These are phyloP conservation scores for Jacana jacana DNA, from an alignment of 2,113 vertebrate species.

Conservation along the genomic window DNA sequence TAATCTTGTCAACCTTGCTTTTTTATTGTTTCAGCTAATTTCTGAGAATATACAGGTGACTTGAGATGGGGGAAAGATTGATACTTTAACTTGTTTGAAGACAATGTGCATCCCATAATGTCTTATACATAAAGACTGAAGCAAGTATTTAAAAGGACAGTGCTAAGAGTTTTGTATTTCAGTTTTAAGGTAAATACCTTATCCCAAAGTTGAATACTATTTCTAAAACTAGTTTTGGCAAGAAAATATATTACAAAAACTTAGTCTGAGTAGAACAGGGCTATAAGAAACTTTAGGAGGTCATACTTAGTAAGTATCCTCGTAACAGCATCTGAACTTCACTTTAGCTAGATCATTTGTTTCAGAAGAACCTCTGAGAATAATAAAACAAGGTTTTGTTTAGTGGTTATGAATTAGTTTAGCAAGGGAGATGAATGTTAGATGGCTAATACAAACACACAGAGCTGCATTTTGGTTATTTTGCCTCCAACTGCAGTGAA, in stretches of 20 bases:
- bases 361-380: background rate
- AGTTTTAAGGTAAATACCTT: background rate
- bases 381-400: background rate
- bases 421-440: background rate
- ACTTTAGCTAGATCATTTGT: background rate
- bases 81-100: background rate
- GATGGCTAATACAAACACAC: background rate
- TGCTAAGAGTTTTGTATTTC: background rate
- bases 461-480: slow-evolving; percentile 16
- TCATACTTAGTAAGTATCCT: background rate
- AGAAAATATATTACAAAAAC: background rate
- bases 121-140: background rate
- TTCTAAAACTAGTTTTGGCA: background rate
- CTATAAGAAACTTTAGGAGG: background rate
- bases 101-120: background rate
- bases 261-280: background rate
- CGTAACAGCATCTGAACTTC: background rate
- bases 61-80: background rate
- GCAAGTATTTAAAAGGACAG: background rate
- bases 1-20: background rate
- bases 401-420: background rate
- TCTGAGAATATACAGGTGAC: background rate
- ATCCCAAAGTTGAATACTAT: background rate
- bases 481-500: slow-evolving; percentile 18
- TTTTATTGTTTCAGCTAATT: background rate